Evolutionary conservation across 2,888 invertebrate genomes (phyloP), one percentile per base, ranked within the genome.

Genomic region (Branchipolynoe longqiensis): DNA sequence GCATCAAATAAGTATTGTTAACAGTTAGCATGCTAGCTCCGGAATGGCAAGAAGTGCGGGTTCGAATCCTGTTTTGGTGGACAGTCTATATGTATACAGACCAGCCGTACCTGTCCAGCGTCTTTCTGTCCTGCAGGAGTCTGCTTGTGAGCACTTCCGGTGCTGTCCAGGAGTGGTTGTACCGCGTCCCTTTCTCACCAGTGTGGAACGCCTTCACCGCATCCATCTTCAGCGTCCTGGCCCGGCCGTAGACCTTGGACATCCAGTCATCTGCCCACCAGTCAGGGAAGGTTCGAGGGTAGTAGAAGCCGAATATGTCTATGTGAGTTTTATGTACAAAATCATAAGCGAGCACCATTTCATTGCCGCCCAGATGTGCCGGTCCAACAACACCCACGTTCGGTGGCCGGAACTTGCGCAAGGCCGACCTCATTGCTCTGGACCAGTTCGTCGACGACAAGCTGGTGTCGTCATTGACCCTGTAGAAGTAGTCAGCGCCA

Each of bases 201-300:
- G 84, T 84, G 36, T 84, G 84, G 1, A 69, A 48, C 4, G 40
- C 84, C 41, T 25, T 4, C 31, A 84, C 86, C 25, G 58, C 54
- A 4, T 85, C 83, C 22, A 88, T n/a, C 69, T 88, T 88, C 41
- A 28, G 59, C 31, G 81, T 59, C n/a, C 87, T 82, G 31, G 41
- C 84, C 18, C 88, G 88, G 59, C 59, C 28, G 84, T 89, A 89
- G 22, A 89, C 89, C 22, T 59, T 41, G 25, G 89, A 88, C 31
- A 89, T 87, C 89, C 89, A 89, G 84, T 87, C 86, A 62, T 89
- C 89, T 0, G 86, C 89, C 38, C 62, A 88, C 89, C 89, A 89
- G 41, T 89, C 87, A 3, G 85, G 73, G 81, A 88, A 89, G 8
- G 59, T 28, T 25, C 88, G 73, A 0, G 89, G 89, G 48, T 89